phyloP scores from a whole-genome alignment of 2,113 vertebrate genomes.

The Labeo rohita region DNA sequence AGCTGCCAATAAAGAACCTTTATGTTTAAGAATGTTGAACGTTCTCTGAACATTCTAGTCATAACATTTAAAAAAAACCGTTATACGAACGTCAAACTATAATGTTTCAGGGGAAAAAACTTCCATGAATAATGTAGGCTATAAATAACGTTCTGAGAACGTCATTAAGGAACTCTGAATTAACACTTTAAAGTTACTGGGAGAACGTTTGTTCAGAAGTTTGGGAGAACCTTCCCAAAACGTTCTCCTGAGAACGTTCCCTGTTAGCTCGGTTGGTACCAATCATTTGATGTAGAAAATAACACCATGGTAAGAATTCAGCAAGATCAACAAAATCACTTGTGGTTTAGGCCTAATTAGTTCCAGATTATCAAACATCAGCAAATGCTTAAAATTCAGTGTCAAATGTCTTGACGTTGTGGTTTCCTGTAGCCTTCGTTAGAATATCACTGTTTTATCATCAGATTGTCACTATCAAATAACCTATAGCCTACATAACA shows the following conservation, averaged over 20 bases:
- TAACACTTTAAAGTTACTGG: too few relatives aligned
- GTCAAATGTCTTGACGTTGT: neutral
- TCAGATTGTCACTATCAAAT: neutral
- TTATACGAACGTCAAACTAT: neutral
- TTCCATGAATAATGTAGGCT: neutral
- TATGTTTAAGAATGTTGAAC: neutral
- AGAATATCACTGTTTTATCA: neutral
- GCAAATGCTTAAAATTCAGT: neutral
- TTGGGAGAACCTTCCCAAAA: neutral
- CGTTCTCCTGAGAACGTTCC: too few relatives aligned
- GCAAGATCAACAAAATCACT: neutral
- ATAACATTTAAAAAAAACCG: neutral
- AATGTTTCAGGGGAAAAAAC: neutral
- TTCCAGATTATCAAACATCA: neutral
- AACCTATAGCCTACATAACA: neutral
- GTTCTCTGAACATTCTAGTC: neutral
- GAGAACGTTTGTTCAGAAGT: neutral
- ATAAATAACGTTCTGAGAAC: neutral
- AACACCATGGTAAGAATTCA: neutral
- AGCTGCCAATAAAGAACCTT: too few relatives aligned
- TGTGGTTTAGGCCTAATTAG: neutral
- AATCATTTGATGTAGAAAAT: neutral
- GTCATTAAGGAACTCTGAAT: neutral
- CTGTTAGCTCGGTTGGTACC: too few relatives aligned
- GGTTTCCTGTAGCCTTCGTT: neutral